A percentile compares a stretch with the other conserved stretches of the same genome.
These are phyloP conservation scores for Aphelinus certus DNA, from an alignment of 1,140 invertebrate genomes.

Conservation along the genomic window DNA sequence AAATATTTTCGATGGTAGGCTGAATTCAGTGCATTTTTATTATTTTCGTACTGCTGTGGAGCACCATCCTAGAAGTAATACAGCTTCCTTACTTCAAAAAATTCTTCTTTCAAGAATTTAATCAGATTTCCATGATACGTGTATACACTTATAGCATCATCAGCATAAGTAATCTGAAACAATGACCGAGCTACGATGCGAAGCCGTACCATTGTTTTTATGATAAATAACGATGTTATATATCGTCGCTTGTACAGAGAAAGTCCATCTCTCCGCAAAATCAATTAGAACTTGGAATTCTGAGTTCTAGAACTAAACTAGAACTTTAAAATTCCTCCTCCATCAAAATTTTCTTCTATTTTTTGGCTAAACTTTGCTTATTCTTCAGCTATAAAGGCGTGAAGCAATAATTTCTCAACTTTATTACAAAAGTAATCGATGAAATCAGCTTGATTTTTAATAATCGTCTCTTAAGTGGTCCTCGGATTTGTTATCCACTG, in stretches of 20 bases:
- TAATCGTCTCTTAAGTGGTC: neutral
- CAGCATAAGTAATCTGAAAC: constrained; percentile 38
- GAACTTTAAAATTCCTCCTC: neutral
- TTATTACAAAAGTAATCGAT: constrained; percentile 7
- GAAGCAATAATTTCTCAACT: neutral
- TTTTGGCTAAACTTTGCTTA: constrained; percentile 26
- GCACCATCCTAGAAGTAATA: constrained; percentile 30
- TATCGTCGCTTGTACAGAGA: constrained; percentile 39
- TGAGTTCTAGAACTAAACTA: neutral
- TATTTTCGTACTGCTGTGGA: constrained; percentile 27
- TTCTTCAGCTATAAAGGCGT: constrained; percentile 25
- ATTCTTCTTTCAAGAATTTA: constrained; percentile 25
- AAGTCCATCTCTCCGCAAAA: constrained; percentile 34
- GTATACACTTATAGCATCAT: constrained; percentile 35
- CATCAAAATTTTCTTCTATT: constrained; percentile 11
- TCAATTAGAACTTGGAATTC: constrained; percentile 32
- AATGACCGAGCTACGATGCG: constrained; percentile 29
- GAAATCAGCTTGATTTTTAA: constrained; percentile 1
- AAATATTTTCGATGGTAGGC: constrained; percentile 39
- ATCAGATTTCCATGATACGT: constrained; percentile 26
- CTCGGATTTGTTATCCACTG: constrained; percentile 24
- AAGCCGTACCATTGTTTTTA: constrained; percentile 15
- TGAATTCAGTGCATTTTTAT: constrained; percentile 25
- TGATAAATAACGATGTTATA: constrained; percentile 42
- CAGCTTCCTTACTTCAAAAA: constrained; percentile 29